Evolutionary conservation across 2,888 invertebrate genomes (phyloP), one percentile per base, ranked within the genome.

Genomic region (Autographa pulchrina): DNA sequence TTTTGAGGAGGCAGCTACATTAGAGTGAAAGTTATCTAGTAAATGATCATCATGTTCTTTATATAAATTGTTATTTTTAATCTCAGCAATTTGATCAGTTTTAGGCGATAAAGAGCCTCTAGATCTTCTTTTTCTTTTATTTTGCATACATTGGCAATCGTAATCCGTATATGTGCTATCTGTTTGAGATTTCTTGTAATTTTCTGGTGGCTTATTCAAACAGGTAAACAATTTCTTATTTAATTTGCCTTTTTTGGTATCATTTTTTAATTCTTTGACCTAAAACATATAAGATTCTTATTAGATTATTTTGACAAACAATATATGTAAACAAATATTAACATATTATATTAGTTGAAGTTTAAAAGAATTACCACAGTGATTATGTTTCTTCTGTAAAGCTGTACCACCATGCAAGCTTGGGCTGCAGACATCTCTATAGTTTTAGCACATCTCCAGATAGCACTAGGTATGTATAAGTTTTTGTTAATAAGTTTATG

Each of bases 371-470:
- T n/a, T n/a, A 96, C 96, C 91, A 87, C 90, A 66, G 88, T 54
- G 16, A 91, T 79, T 69, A 96, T 92, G 77, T 92, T 92, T 75
- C 91, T 91, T 77, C 96, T 89, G 79, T 96, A 96, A 9, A 96
- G 80, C 60, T 95, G 92, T 2, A 92, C 91, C 18, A 94, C 92
- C 96, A 96, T 96, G 67, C 94, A 93, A 20, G 90, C 89, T 69
- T 93, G 92, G 6, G 93, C 94, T 61, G 96, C 96, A 70, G 90
- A 88, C 80, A 90, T 90, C 87, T 96, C 96, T 68, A 96, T 90
- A 64, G 85, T 87, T 80, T 94, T 93, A 41, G 96, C 96, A 85
- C 96, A 96, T 83, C 93, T 91, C 94, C 94, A 94, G 76, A 96
- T 95, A 73, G 93, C 94, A 89, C 94, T 94, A 0, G 96, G 96